These are phyloP conservation scores for Galago senegalensis DNA, from an alignment of 2,797 vertebrate genomes.

Conservation along the genomic window DNA sequence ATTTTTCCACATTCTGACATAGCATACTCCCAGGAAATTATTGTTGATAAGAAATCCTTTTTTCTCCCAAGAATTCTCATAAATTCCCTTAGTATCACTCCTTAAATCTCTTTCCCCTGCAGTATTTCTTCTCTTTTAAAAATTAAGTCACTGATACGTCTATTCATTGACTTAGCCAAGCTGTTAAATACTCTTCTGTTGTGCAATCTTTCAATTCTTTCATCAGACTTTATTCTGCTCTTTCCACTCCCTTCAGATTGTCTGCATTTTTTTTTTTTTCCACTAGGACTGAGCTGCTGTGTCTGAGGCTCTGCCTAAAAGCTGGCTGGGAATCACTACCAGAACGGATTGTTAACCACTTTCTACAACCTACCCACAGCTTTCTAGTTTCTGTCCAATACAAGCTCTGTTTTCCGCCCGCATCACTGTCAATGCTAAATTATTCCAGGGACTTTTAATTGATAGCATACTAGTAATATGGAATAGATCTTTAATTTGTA, in stretches of 20 bases:
- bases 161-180: constrained; percentile 52
- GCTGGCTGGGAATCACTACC: background rate
- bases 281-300: background rate
- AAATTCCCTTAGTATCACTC: constrained; percentile 38
- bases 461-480: background rate
- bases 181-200: constrained; percentile 55
- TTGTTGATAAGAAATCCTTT: constrained; percentile 66
- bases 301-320: constrained; percentile 19
- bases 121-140: constrained; percentile 43
- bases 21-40: constrained; percentile 62
- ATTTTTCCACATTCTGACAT: constrained; percentile 46
- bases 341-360: background rate
- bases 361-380: background rate
- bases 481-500: background rate
- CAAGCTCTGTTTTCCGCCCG: background rate
- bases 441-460: background rate
- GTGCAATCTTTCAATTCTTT: constrained; percentile 53
- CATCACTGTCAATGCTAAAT: background rate
- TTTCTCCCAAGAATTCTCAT: constrained; percentile 57
- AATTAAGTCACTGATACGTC: constrained; percentile 17
- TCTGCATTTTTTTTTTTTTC: constrained; percentile 17
- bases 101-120: background rate
- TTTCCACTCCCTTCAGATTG: constrained; percentile 67
- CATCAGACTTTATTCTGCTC: constrained; percentile 4
- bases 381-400: background rate